These are phyloP conservation scores for Tinamus major DNA, from an alignment of 2,797 vertebrate species.

Conservation along the genomic window DNA sequence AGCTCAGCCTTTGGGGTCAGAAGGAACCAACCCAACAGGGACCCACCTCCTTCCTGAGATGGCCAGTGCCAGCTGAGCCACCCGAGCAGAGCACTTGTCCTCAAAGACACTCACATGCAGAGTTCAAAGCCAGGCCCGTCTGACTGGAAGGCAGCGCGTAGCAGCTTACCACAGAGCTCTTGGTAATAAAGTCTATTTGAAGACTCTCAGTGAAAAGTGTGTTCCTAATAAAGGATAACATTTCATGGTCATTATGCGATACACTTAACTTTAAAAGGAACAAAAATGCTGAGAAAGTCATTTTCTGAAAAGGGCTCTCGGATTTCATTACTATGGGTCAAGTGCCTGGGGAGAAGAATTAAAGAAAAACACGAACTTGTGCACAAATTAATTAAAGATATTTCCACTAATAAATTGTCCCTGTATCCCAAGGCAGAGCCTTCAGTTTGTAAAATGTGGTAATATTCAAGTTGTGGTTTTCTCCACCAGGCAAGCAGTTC, in stretches of 20 bases:
- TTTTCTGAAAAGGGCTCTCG: slow-evolving; percentile 80
- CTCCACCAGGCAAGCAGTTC: slow-evolving; percentile 65
- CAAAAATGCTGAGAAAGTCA: slow-evolving; percentile 82
- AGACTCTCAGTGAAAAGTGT: slow-evolving; percentile 80
- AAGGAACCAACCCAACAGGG: not conserved
- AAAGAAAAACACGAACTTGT: slow-evolving; percentile 82
- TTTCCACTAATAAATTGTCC: slow-evolving; percentile 84
- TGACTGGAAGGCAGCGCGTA: slow-evolving; percentile 37
- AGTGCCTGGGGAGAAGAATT: slow-evolving; percentile 82
- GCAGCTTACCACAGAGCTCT: slow-evolving; percentile 70
- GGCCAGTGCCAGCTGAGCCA: not conserved
- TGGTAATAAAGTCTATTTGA: slow-evolving; percentile 76
- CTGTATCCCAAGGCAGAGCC: slow-evolving; percentile 79
- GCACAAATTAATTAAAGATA: slow-evolving; percentile 85
- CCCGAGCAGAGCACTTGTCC: not conserved
- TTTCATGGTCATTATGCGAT: slow-evolving; percentile 82
- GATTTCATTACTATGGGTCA: slow-evolving; percentile 82
- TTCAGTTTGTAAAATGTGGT: slow-evolving; percentile 77
- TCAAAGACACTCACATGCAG: not conserved
- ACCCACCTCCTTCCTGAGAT: not conserved
- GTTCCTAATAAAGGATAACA: slow-evolving; percentile 83
- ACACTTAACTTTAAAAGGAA: slow-evolving; percentile 82
- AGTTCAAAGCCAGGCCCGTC: slow-evolving; percentile 60
- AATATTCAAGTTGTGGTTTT: slow-evolving; percentile 79
- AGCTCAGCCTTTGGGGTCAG: not conserved